Evolutionary conservation across 2,797 vertebrate genomes (phyloP).

Genomic region (Enteromius argenteus): DNA sequence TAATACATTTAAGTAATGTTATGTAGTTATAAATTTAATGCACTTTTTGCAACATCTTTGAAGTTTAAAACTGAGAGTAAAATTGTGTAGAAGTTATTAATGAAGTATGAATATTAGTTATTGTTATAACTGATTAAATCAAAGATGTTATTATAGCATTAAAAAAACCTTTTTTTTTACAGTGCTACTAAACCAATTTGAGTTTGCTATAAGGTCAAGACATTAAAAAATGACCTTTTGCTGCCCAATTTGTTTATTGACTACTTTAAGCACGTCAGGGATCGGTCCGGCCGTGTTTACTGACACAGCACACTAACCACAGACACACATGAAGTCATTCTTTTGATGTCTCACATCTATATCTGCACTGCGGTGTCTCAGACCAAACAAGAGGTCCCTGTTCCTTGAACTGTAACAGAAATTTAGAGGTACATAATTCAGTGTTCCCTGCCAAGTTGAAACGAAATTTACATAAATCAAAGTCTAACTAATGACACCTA

Average conservation of each 20-base stretch:
- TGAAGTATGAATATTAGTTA: neutral
- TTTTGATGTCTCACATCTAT: slow-evolving; percentile 45
- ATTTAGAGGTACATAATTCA: slow-evolving; percentile 47
- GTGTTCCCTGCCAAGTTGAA: slow-evolving; percentile 60
- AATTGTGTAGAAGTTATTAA: neutral
- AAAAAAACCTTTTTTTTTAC: neutral
- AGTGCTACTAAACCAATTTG: neutral
- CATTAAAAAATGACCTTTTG: slow-evolving; percentile 14
- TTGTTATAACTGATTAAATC: neutral
- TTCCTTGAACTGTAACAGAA: slow-evolving; percentile 40
- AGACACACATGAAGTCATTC: slow-evolving; percentile 12
- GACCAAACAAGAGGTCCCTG: slow-evolving; percentile 47
- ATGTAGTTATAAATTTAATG: neutral
- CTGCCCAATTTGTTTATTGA: slow-evolving; percentile 36
- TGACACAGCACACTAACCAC: slow-evolving; percentile 40
- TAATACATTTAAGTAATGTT: neutral
- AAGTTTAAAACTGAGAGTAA: neutral
- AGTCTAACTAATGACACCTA: slow-evolving; percentile 53
- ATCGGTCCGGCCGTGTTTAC: slow-evolving; percentile 19
- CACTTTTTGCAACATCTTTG: neutral
- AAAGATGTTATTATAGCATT: neutral
- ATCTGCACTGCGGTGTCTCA: slow-evolving; percentile 30
- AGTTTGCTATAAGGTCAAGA: neutral
- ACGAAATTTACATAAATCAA: slow-evolving; percentile 57
- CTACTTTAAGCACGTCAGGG: neutral